These are phyloP conservation scores for Beaufortia kweichowensis DNA, from an alignment of 2,113 vertebrate genomes.

Conservation along the genomic window DNA sequence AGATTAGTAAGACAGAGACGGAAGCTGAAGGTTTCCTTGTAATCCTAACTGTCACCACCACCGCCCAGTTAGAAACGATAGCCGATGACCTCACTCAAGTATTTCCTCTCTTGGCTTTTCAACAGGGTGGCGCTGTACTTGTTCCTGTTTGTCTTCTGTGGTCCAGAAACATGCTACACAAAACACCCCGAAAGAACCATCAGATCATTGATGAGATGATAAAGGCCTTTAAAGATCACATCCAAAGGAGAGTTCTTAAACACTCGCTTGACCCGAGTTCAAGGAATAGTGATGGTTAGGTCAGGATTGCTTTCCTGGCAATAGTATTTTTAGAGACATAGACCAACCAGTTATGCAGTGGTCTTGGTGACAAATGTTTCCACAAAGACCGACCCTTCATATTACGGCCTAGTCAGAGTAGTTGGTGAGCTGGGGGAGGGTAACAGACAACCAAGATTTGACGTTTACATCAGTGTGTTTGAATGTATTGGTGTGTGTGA, in stretches of 20 bases:
- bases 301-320: background rate
- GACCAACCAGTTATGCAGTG: background rate
- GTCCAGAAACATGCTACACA: slow-evolving; percentile 38
- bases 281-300: background rate
- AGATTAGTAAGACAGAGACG: slow-evolving; percentile 7
- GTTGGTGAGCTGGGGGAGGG: slow-evolving; percentile 1
- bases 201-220: slow-evolving; percentile 48
- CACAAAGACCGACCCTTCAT: slow-evolving; percentile 40
- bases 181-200: slow-evolving; percentile 30
- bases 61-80: slow-evolving; percentile 31
- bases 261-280: slow-evolving; percentile 4
- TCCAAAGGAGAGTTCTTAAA: slow-evolving; percentile 37
- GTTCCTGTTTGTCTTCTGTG: slow-evolving; percentile 33
- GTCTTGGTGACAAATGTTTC: slow-evolving; percentile 49
- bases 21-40: slow-evolving; percentile 28
- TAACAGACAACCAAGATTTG: background rate
- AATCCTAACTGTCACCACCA: slow-evolving; percentile 40
- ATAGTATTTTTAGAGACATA: background rate
- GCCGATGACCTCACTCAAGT: slow-evolving; percentile 25
- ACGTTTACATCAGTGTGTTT: slow-evolving; percentile 15
- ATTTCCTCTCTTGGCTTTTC: slow-evolving; percentile 45
- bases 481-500: background rate
- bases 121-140: slow-evolving; percentile 20
- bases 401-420: slow-evolving; percentile 8
- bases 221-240: slow-evolving; percentile 54